These are phyloP conservation scores for Anguilla obscura DNA, from an alignment of 2,797 vertebrate species.

Conservation along the genomic window DNA sequence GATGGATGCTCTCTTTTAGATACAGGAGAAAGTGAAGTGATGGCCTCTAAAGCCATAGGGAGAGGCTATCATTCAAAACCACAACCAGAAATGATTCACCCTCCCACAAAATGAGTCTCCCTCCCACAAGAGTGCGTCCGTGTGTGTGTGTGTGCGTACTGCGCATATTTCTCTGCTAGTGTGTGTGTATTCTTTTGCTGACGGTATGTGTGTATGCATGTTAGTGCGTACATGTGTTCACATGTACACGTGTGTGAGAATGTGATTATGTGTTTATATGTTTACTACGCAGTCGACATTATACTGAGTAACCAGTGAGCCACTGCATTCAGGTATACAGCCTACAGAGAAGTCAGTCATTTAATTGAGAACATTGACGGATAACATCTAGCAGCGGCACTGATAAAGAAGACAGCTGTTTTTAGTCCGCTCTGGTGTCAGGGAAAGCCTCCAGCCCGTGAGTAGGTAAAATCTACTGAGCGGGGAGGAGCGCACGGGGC, in stretches of 20 bases:
- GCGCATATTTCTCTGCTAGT: neutral
- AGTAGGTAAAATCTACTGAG: constrained; percentile 54
- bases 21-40: neutral
- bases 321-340: neutral
- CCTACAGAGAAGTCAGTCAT: neutral
- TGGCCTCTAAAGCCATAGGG: neutral
- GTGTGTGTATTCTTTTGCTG: neutral
- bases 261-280: neutral
- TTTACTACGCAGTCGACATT: constrained; percentile 23
- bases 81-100: neutral
- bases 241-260: neutral
- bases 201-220: neutral
- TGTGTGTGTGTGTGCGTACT: neutral
- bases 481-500: constrained; percentile 41
- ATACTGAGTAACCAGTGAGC: constrained; percentile 23
- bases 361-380: constrained; percentile 60
- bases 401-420: constrained; percentile 63
- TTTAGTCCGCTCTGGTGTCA: constrained; percentile 60
- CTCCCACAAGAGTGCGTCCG: neutral
- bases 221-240: neutral
- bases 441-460: constrained; percentile 50
- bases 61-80: neutral
- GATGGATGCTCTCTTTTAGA: neutral
- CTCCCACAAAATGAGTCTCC: neutral
- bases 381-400: constrained; percentile 60